These are phyloP conservation scores for Cyprinodon tularosa DNA, from an alignment of 2,113 vertebrate genomes.

Conservation along the genomic window DNA sequence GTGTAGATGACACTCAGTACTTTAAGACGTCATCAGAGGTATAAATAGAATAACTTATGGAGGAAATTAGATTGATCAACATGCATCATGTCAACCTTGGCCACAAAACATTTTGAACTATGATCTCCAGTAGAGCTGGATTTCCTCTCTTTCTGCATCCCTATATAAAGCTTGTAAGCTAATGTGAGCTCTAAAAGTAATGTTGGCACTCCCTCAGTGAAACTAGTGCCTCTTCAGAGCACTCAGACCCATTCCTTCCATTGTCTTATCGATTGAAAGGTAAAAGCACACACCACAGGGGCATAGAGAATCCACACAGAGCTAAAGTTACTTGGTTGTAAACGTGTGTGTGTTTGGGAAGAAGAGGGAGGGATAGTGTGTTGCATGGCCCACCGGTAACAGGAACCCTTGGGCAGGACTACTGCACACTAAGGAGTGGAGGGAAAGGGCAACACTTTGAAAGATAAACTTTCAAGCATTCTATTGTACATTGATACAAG, in stretches of 20 bases:
- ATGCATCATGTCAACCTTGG: not conserved
- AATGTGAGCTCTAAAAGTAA: constrained; percentile 39
- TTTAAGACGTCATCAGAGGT: not conserved
- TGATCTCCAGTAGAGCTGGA: constrained; percentile 9
- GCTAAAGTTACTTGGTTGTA: constrained; percentile 73
- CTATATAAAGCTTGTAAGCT: constrained; percentile 28
- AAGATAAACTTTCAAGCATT: constrained; percentile 17
- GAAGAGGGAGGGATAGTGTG: constrained; percentile 5
- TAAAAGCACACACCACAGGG: constrained; percentile 73
- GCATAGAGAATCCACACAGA: constrained; percentile 55
- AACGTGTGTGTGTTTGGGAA: constrained; percentile 27
- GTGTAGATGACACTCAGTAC: not conserved
- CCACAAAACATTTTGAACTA: constrained; percentile 17
- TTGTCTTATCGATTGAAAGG: constrained; percentile 78
- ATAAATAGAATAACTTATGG: not conserved
- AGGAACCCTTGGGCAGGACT: constrained; percentile 52
- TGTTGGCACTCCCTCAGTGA: constrained; percentile 62
- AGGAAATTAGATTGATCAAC: not conserved
- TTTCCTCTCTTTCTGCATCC: constrained; percentile 16
- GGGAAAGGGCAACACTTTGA: constrained; percentile 27
- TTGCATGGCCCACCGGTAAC: constrained; percentile 58
- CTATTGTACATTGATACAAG: not conserved
- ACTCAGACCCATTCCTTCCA: constrained; percentile 74
- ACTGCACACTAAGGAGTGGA: constrained; percentile 44
- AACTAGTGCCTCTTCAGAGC: constrained; percentile 61